These are phyloP conservation scores for Muscidifurax raptorellus DNA, from an alignment of 1,140 invertebrate genomes.

Conservation along the genomic window DNA sequence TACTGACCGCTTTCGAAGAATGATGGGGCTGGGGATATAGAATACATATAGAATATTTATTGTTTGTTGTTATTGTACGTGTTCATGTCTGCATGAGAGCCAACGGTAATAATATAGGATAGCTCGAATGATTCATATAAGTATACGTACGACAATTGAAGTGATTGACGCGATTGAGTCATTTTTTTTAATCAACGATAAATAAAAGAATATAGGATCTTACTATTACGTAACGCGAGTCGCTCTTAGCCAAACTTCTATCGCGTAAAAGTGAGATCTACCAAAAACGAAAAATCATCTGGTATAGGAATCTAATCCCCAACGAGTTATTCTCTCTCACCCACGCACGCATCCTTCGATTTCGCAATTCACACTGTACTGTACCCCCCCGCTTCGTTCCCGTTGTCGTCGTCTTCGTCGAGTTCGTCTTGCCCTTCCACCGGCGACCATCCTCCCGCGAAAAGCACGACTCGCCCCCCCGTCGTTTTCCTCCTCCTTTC, in stretches of 20 bases:
- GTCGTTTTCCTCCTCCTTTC: background rate
- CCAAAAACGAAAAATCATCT: background rate
- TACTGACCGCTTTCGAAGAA: background rate
- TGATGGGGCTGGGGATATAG: background rate
- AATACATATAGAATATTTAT: too few relatives aligned
- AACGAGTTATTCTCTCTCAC: background rate
- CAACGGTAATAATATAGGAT: too few relatives aligned
- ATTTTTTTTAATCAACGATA: too few relatives aligned
- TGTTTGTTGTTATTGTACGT: too few relatives aligned
- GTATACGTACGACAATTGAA: too few relatives aligned
- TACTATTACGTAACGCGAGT: too few relatives aligned
- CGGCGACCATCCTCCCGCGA: slow-evolving; percentile 40
- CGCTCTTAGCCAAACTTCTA: too few relatives aligned
- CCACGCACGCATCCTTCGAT: background rate
- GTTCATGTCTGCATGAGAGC: too few relatives aligned
- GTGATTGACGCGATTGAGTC: too few relatives aligned
- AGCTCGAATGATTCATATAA: too few relatives aligned
- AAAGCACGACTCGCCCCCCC: slow-evolving; percentile 14
- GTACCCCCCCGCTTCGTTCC: background rate
- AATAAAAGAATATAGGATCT: too few relatives aligned
- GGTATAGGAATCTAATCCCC: background rate
- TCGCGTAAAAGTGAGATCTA: too few relatives aligned
- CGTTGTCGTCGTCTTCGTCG: slow-evolving; percentile 15
- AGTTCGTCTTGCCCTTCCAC: slow-evolving; percentile 9
- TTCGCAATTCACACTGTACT: background rate